Conservation (phyloP, 23 tunicate species). For the Phallusia fumigata region DNA sequence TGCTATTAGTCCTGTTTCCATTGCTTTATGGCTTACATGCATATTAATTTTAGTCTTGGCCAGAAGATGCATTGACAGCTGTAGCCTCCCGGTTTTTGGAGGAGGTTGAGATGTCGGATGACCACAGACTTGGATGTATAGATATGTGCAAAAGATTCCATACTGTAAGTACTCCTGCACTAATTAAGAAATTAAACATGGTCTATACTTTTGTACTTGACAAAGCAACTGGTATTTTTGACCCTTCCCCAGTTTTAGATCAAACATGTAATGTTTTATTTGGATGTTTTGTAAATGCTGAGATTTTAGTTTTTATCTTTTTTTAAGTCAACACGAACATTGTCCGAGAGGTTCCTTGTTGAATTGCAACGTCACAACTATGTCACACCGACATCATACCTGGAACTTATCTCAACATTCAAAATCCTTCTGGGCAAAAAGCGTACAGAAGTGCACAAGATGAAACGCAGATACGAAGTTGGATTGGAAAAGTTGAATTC, state of each 20-base stretch:
- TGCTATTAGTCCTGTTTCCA: neutral
- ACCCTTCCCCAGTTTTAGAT: neutral
- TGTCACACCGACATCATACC: slow-evolving; percentile 98
- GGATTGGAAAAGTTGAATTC: slow-evolving; percentile 91
- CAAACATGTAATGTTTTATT: too few relatives aligned
- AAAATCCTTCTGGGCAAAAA: slow-evolving; percentile 77
- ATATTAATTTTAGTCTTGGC: slow-evolving; percentile 68
- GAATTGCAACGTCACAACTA: slow-evolving; percentile 96
- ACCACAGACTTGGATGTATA: slow-evolving; percentile 67
- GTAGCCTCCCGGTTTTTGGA: slow-evolving; percentile 93
- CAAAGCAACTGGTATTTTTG: neutral
- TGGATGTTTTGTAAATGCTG: too few relatives aligned
- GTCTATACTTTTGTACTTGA: too few relatives aligned
- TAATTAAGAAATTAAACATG: too few relatives aligned
- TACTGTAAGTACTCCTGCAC: slow-evolving; percentile 47
- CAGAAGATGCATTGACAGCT: slow-evolving; percentile 94
- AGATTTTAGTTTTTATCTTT: too few relatives aligned
- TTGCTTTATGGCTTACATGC: neutral
- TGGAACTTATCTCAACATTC: slow-evolving; percentile 91
- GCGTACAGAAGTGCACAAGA: slow-evolving; percentile 81
- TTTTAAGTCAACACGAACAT: slow-evolving; percentile 18
- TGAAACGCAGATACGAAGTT: slow-evolving; percentile 88
- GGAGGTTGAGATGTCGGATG: slow-evolving; percentile 95
- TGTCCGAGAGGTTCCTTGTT: slow-evolving; percentile 28
- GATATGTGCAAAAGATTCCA: slow-evolving; percentile 94